These are phyloP conservation scores for Caenorhabditis sp. DNA, from an alignment of 2,888 invertebrate genomes.

Conservation along the genomic window DNA sequence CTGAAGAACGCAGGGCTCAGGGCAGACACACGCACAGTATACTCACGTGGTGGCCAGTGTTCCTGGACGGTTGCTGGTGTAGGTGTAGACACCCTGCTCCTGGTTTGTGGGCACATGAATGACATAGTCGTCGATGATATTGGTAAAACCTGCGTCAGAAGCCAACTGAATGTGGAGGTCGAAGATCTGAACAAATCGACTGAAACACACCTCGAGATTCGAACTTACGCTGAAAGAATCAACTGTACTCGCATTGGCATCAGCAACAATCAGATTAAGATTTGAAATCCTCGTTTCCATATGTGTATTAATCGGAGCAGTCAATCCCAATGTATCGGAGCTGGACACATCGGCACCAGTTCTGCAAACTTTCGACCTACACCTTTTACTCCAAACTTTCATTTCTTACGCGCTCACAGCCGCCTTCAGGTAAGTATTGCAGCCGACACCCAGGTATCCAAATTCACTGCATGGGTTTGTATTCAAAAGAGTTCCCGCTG, in stretches of 20 bases:
- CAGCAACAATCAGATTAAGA: conserved; percentile 37
- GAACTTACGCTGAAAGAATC: conserved; percentile 30
- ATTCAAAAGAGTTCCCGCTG: conserved; percentile 53
- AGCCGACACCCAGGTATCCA: conserved; percentile 54
- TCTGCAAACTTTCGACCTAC: conserved; percentile 24
- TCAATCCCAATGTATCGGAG: neutral
- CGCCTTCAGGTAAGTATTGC: conserved; percentile 34
- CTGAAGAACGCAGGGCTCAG: no score
- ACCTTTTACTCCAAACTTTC: no score
- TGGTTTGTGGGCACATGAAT: conserved; percentile 28
- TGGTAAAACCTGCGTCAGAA: neutral
- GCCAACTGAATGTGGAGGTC: conserved; percentile 16
- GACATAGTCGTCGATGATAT: conserved; percentile 41
- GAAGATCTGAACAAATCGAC: no score
- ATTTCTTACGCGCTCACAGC: conserved; percentile 38
- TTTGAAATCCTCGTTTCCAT: conserved; percentile 34
- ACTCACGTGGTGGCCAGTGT: conserved; percentile 40
- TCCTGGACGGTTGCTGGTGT: conserved; percentile 16
- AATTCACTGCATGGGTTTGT: conserved; percentile 59
- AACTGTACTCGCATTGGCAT: neutral
- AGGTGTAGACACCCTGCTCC: conserved; percentile 35
- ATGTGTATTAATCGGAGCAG: conserved; percentile 26
- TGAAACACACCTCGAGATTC: neutral
- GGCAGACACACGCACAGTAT: no score
- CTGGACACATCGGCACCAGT: conserved; percentile 7